Evolutionary conservation across 2,113 vertebrate species (phyloP), one percentile per base, ranked within the genome.

Genomic region (Gambusia affinis): DNA sequence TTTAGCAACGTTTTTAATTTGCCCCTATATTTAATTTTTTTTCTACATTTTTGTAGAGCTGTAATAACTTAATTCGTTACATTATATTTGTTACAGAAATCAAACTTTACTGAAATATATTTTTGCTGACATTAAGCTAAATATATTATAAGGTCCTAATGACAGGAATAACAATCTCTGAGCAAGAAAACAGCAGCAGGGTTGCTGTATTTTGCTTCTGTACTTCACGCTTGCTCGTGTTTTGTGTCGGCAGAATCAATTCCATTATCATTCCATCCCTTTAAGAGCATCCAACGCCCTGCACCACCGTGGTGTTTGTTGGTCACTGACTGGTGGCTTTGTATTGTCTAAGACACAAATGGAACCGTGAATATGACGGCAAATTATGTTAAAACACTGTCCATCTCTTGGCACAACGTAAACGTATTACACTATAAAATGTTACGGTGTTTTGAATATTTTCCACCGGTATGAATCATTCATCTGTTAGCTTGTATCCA

Each of bases 221-320:
- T 37, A 37, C 35, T 37, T 37, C 35, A 11, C 29, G 4, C 35
- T 37, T 2, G n/a, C 33, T 73, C 8, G 5, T 29, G 70, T 84
- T 90, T 91, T 81, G 37, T 84, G 85, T 86, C 89, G 90, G 83
- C 87, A 5, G 62, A 73, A 29, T 27, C 54, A 51, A 30, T 33
- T 33, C 39, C 69, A 35, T 44, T 3, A 28, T 28, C 29, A 61
- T 80, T 82, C 39, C 35, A 11, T 37, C 10, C 89, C 89, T 91
- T 92, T 91, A 90, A 91, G 7, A 29, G 80, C 60, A 85, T 89
- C 86, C 89, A 89, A 92, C 92, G 91, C 92, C 92, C 92, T 92
- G 85, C 88, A 87, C 87, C 88, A 89, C 75, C 29, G 76, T 51
- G 81, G 60, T 65, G 85, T 63, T 78, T 61, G 72, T 64, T 68